Evolutionary conservation across 2,797 vertebrate genomes (phyloP).

Genomic region (Tokudaia muenninki): DNA sequence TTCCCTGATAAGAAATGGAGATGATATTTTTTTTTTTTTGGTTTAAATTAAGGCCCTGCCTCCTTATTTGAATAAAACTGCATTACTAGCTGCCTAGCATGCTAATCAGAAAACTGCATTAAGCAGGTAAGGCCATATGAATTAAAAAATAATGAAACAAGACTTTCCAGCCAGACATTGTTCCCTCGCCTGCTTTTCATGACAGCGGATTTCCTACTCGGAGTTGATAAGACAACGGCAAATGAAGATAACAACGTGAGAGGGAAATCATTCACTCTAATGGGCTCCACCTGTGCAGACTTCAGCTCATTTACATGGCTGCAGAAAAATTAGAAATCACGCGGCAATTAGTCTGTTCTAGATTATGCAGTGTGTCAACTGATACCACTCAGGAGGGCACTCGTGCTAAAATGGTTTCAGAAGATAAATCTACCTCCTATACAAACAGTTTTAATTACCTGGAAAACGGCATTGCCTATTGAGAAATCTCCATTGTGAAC

Average conservation of each 20-base stretch:
- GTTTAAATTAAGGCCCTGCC: slow-evolving; percentile 90
- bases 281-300: slow-evolving; percentile 91
- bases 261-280: slow-evolving; percentile 91
- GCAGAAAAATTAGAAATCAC: slow-evolving; percentile 92
- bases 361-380: slow-evolving; percentile 92
- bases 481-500: slow-evolving; percentile 88
- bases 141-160: slow-evolving; percentile 99
- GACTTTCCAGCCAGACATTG: slow-evolving; percentile 95
- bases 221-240: slow-evolving; percentile 91
- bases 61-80: slow-evolving; percentile 91
- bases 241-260: slow-evolving; percentile 91
- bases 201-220: slow-evolving; percentile 89
- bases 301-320: slow-evolving; percentile 91
- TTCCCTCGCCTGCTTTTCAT: slow-evolving; percentile 90
- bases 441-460: slow-evolving; percentile 93
- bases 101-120: slow-evolving; percentile 97
- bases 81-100: slow-evolving; percentile 88
- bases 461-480: slow-evolving; percentile 90
- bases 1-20: slow-evolving; percentile 90
- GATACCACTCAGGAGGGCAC: slow-evolving; percentile 92
- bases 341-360: slow-evolving; percentile 92
- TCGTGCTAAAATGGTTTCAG: slow-evolving; percentile 90
- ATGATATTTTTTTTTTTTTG: slow-evolving; percentile 89
- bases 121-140: slow-evolving; percentile 95
- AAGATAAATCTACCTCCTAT: slow-evolving; percentile 92